Base-by-base conservation (phyloP, 2,888 invertebrate genomes). In the Xestobium rufovillosum region DNA sequence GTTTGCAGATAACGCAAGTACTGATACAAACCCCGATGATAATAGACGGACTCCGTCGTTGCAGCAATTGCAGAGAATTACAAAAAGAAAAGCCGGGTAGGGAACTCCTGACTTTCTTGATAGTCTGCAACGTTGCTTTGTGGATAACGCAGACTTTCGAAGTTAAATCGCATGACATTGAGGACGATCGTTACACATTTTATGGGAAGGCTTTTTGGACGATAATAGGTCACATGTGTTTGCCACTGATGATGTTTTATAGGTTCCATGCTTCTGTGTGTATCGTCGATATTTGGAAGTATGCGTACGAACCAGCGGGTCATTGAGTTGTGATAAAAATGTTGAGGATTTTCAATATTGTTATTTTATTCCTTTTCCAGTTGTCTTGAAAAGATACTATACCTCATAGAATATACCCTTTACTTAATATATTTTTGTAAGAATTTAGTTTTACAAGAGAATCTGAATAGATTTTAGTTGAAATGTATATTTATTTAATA, bases 251-350 rank as follows among this genome's bases (percentile, higher is more conserved):
- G 39, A 80, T 84, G 72, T 84, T 84, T 63, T 85, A 82, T 54
- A 68, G 83, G 40, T 84, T 84, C 57, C 83, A 84, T 55, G 80
- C 82, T 1, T 78, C 82, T n/a, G 83, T 83, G 0, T 84, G 83
- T 53, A 71, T 85, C 29, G 80, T 80, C 8, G 83, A 83, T 59
- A 82, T 85, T 49, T 85, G 84, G 84, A 77, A 79, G 53, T 76
- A 77, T 14, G 82, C 83, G 0, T 84, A 82, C 50, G 76, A 78
- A 52, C 74, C 75, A 2, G 75, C 73, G 1, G 63, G 64, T 56
- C 56, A 50, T 34, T 38, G 40, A 37, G 23, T 26, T 23, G 27
- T 38, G 10, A 12, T 16, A 6, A 12, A 11, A 29, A 14, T 29
- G 29, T 11, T 13, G 3, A 6, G 14, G 4, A 13, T 13, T 3